phyloP scores from a whole-genome alignment of 2,888 invertebrate genomes.

The Drosophila nr. fundita region DNA sequence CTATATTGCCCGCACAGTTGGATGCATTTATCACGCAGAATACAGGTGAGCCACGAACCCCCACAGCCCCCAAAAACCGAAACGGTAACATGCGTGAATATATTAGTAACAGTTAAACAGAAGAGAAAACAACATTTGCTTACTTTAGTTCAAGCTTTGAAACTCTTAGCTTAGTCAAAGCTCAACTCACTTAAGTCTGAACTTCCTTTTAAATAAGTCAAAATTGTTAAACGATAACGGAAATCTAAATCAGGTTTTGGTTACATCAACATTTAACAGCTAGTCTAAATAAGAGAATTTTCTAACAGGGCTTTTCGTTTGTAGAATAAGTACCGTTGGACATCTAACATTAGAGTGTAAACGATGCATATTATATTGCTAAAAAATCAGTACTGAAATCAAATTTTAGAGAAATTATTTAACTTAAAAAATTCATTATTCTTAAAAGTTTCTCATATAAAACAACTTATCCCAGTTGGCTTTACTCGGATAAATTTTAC shows the following conservation, averaged over 20 bases:
- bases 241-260: background rate
- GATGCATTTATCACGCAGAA: conserved; percentile 81
- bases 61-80: background rate
- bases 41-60: conserved; percentile 70
- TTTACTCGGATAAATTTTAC: background rate
- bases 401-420: background rate
- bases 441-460: background rate
- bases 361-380: background rate
- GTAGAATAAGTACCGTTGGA: background rate
- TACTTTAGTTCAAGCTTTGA: background rate
- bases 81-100: conserved; percentile 38
- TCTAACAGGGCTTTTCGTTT: background rate
- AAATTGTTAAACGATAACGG: background rate
- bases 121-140: background rate
- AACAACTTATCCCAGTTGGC: conserved; percentile 12
- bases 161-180: background rate
- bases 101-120: conserved; percentile 8
- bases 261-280: background rate
- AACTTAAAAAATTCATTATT: background rate
- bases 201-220: background rate
- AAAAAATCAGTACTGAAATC: background rate
- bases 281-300: background rate
- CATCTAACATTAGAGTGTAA: background rate
- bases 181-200: background rate
- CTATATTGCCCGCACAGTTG: conserved; percentile 78